Evolutionary conservation across 2,888 invertebrate species (phyloP).

Genomic region (Trachelus stipa): DNA sequence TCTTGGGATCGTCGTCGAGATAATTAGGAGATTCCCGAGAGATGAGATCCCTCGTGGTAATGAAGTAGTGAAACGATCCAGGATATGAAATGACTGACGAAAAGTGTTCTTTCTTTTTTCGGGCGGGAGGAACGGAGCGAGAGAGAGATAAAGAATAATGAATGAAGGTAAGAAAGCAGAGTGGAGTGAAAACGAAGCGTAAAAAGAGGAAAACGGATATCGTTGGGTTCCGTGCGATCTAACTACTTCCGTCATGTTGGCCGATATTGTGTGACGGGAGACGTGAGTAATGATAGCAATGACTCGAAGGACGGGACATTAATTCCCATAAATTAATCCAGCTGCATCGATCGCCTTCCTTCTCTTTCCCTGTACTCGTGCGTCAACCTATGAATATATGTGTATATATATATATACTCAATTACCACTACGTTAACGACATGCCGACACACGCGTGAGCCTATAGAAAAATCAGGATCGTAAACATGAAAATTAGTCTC

Average conservation of each 20-base stretch:
- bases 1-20: neutral
- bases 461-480: neutral
- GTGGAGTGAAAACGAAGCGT: neutral
- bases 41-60: neutral
- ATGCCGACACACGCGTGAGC: neutral
- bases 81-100: neutral
- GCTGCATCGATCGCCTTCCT: neutral
- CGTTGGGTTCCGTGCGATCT: neutral
- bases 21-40: neutral
- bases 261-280: neutral
- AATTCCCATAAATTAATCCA: neutral
- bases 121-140: neutral
- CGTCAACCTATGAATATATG: too few relatives aligned
- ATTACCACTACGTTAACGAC: neutral
- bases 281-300: neutral
- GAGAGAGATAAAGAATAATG: neutral
- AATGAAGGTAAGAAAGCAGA: neutral
- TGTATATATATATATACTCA: neutral
- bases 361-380: neutral
- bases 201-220: neutral
- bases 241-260: neutral
- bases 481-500: neutral
- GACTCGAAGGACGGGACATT: neutral
- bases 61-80: neutral
- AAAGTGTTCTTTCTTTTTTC: neutral